phyloP scores from a whole-genome alignment of 2,888 invertebrate species.

The Hirtodrosophila histrioides region DNA sequence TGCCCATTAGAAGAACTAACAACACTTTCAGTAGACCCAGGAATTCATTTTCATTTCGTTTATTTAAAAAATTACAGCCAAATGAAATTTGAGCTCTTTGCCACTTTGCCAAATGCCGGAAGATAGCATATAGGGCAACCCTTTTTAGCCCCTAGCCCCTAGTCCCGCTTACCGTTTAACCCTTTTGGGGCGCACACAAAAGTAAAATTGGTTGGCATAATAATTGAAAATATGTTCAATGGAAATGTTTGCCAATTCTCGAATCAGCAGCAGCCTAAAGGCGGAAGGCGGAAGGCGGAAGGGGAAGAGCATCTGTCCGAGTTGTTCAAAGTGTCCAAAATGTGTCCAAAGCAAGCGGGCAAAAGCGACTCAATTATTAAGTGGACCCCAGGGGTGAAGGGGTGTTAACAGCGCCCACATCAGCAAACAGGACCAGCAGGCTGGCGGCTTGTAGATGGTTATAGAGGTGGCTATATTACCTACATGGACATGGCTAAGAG shows the following conservation, averaged over 20 bases:
- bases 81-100: conserved; percentile 26
- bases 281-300: too few relatives aligned
- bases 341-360: conserved; percentile 50
- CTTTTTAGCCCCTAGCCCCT: neutral
- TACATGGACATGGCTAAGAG: too few relatives aligned
- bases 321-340: conserved; percentile 4
- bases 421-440: neutral
- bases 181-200: conserved; percentile 16
- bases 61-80: conserved; percentile 46
- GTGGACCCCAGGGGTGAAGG: conserved; percentile 10
- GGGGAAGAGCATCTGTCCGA: conserved; percentile 5
- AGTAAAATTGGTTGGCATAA: conserved; percentile 49
- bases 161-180: neutral
- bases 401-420: neutral
- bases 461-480: neutral
- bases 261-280: neutral
- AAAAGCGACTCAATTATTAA: conserved; percentile 65
- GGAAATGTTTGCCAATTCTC: conserved; percentile 53
- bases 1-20: conserved; percentile 18
- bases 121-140: conserved; percentile 18
- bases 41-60: conserved; percentile 37
- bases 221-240: conserved; percentile 72
- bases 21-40: conserved; percentile 11
- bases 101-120: conserved; percentile 24
- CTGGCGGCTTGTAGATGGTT: neutral